These are phyloP conservation scores for Gallinago stenura DNA, from an alignment of 2,797 vertebrate species.

Conservation along the genomic window DNA sequence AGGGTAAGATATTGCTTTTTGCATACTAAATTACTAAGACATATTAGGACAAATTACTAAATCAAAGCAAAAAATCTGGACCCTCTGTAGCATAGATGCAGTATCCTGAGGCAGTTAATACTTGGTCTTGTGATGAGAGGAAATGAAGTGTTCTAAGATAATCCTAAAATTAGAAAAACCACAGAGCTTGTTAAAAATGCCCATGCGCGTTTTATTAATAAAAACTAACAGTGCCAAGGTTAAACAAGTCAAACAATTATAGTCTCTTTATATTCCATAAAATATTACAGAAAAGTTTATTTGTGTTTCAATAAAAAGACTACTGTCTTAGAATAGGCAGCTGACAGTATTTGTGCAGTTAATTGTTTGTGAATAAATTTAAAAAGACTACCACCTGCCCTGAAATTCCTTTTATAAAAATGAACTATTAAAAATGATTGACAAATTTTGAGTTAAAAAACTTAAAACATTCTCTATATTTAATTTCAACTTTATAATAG, in stretches of 20 bases:
- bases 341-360: constrained; percentile 83
- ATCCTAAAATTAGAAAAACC: constrained; percentile 78
- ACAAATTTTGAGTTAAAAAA: constrained; percentile 87
- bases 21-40: background rate
- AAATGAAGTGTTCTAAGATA: constrained; percentile 3
- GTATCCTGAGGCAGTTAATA: background rate
- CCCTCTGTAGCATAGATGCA: background rate
- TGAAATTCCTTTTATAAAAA: constrained; percentile 84
- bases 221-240: constrained; percentile 86
- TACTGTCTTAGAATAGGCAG: constrained; percentile 83
- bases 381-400: constrained; percentile 82
- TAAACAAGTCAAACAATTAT: constrained; percentile 87
- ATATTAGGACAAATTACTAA: background rate
- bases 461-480: constrained; percentile 99
- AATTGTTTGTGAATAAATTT: constrained; percentile 82
- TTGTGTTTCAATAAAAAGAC: constrained; percentile 86
- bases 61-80: background rate
- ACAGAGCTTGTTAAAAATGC: constrained; percentile 83
- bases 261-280: constrained; percentile 86
- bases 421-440: constrained; percentile 87
- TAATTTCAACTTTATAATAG: constrained; percentile 99
- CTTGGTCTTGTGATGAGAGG: background rate
- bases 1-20: background rate
- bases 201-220: constrained; percentile 87
- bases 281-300: constrained; percentile 89